A percentile compares a stretch with the other conserved stretches of the same genome.
phyloP scores from a whole-genome alignment of 2,113 vertebrate genomes.

The Spilogale gracilis region DNA sequence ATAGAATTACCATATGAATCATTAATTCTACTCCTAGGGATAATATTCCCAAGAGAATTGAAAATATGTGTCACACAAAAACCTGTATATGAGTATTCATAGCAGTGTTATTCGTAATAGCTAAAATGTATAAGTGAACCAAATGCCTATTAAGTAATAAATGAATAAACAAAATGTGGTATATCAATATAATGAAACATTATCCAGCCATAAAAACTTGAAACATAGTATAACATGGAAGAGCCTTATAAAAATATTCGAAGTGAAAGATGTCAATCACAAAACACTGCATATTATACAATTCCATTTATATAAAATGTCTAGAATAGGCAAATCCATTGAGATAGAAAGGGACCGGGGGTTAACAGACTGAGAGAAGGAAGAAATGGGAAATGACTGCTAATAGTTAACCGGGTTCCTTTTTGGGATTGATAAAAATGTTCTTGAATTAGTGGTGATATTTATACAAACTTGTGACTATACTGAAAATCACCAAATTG shows the following conservation, averaged over 20 bases:
- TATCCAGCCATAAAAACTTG: neutral
- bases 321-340: neutral
- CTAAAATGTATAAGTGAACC: neutral
- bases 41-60: slow-evolving; percentile 8
- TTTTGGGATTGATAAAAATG: neutral
- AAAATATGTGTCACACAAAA: slow-evolving; percentile 4
- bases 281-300: neutral
- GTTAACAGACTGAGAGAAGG: neutral
- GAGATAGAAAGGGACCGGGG: neutral
- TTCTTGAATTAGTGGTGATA: neutral
- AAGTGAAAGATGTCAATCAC: neutral
- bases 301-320: neutral
- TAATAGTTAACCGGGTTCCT: neutral
- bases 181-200: neutral
- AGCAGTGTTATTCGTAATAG: neutral
- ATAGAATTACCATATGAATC: neutral
- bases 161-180: neutral
- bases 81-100: neutral
- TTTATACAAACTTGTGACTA: neutral
- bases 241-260: neutral
- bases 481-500: neutral
- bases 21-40: neutral
- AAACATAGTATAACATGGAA: neutral
- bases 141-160: neutral
- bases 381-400: neutral